Base-by-base conservation (phyloP, 30 jellyfish, hydroid and myxozoan genomes). In the Turritopsis dohrnii region DNA sequence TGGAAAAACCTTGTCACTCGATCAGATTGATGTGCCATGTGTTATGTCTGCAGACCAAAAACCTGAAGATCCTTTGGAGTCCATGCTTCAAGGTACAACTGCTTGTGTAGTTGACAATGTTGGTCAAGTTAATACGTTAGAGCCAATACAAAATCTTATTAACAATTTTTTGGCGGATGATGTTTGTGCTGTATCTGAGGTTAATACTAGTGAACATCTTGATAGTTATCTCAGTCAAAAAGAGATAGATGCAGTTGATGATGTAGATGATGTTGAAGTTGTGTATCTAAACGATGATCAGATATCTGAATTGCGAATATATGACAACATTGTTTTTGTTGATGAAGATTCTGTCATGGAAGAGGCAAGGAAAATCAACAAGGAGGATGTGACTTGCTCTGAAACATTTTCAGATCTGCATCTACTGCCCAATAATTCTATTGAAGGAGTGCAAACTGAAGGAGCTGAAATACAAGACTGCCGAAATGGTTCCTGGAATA, bases 221-320 rank as follows among this genome's bases (percentile, higher is more conserved):
- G 60, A 41, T 3, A 8, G 16, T 8, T 7, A 69, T 69, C 19
- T 69, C 22, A 69, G 16, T 9, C 31, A 1, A 69, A 27, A 16
- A 7, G 77, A 1, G 19, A 1, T 7, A 7, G 31, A 9, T 9
- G 77, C 8, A 23, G 0, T 7, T 19, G 16, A 7, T 9, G 30
- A 69, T 69, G 77, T n/a, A 17, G 31, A 69, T n/a, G 31, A 69
- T n/a, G 77, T 69, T 25, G 85, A 52, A 26, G 28, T 77, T 29
- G 85, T 77, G 19, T 52, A 25, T 77, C 85, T 77, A 29, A 30
- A 77, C 18, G 27, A 77, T 24, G 71, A 77, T 25, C 85, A 24
- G 71, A 30, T 77, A 24, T 30, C 71, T 18, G 72, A 77, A 26
- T 77, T 77, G 29, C 4, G 71, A 17, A 24, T 24, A 8, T 60